Evolutionary conservation across 2,113 vertebrate genomes (phyloP).

Genomic region (Burhinus oedicnemus): DNA sequence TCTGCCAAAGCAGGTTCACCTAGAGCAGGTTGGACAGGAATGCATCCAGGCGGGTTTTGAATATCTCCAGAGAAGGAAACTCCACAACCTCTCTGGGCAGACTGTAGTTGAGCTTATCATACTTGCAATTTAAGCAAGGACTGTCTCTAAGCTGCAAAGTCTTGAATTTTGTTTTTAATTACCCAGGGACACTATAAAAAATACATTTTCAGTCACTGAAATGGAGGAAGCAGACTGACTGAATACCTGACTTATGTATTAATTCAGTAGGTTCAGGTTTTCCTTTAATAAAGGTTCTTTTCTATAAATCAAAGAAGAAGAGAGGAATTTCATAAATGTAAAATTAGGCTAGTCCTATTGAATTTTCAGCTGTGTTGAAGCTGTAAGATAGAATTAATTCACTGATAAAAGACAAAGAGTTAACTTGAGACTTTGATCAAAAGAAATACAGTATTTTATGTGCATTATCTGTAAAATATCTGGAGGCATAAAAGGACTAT

Average conservation of each 20-base stretch:
- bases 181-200: not conserved
- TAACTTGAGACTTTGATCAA: not conserved
- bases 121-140: not conserved
- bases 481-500: not conserved
- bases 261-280: conserved; percentile 6
- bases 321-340: conserved; percentile 27
- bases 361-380: not conserved
- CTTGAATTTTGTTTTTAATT: not conserved
- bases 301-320: conserved; percentile 20
- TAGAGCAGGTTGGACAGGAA: too few relatives aligned
- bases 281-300: not conserved
- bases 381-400: not conserved
- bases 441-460: not conserved
- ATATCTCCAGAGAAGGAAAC: too few relatives aligned
- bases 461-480: not conserved
- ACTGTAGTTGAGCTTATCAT: not conserved
- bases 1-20: too few relatives aligned
- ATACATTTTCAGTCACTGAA: not conserved
- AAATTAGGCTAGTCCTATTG: conserved; percentile 24
- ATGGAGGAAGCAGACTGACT: not conserved
- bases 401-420: not conserved
- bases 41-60: too few relatives aligned
- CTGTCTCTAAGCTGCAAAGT: not conserved
- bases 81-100: too few relatives aligned
- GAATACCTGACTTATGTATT: not conserved